Conservation (phyloP, 2,888 invertebrate genomes). For the Drosophila leonis region DNA sequence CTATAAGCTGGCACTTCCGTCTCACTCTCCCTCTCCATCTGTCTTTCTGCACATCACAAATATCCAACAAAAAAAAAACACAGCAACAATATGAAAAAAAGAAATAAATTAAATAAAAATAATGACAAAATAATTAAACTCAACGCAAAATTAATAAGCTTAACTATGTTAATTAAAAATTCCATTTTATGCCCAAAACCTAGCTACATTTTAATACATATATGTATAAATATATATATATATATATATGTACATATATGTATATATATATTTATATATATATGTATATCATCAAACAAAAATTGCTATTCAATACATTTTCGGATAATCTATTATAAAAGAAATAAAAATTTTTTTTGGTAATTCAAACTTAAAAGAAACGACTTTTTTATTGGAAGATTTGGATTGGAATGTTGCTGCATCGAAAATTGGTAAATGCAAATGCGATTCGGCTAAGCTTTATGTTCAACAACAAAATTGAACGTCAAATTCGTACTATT, state of each 20-base stretch:
- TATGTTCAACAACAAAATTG: background rate
- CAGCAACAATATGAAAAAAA: background rate
- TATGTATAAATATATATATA: background rate
- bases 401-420: background rate
- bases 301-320: conserved; percentile 53
- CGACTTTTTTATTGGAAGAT: background rate
- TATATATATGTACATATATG: background rate
- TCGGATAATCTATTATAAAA: conserved; percentile 55
- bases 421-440: background rate
- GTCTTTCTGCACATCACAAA: background rate
- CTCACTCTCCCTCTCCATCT: background rate
- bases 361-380: conserved; percentile 64
- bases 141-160: conserved; percentile 28
- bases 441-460: background rate
- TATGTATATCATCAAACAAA: conserved; percentile 26
- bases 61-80: no score
- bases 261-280: conserved; percentile 10
- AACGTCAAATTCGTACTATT: no score
- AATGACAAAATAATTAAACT: conserved; percentile 1
- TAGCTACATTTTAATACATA: conserved; percentile 13
- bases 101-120: background rate
- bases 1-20: conserved; percentile 5
- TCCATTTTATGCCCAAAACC: conserved; percentile 46
- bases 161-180: conserved; percentile 31
- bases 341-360: conserved; percentile 67